Base-by-base conservation (phyloP, 2,113 vertebrate species). In the Pteronura brasiliensis region DNA sequence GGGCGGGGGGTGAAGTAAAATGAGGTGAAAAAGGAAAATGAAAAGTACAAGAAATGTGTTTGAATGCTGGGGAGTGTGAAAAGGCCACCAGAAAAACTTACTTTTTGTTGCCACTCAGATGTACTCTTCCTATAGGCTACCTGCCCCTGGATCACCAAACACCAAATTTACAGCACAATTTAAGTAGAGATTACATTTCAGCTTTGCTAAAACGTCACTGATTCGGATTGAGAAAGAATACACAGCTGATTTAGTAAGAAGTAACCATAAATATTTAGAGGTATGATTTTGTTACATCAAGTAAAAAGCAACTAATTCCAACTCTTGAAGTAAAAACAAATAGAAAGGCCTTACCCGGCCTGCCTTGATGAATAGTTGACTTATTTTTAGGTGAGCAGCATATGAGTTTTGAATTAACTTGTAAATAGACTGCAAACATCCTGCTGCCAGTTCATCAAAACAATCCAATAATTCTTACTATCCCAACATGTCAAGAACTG, bases 201-300 rank as follows among this genome's bases (percentile, higher is more conserved):
- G 63, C 31, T 86, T 36, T 93, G 29, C 89, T 44, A 94, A 87
- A 88, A 76, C 36, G 21, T 74, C 44, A 92, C 65, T 80, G 39
- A 82, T 93, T 91, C 65, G 42, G 34, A 81, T 4, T 86, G n/a
- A 72, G 4, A 83, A 97, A 72, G 65, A 94, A 86, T 67, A 82
- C 5, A 93, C 65, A 29, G 86, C 20, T 93, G 47, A 94, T 90
- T 92, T 65, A 87, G 81, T 79, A 95, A 67, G 76, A 92, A 95
- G 13, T 65, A 96, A 55, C 57, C 90, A 93, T 52, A 88, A 92
- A 91, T 90, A 97, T 59, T 94, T 63, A 92, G 95, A 98, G 95
- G 95, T 98, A 97, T 80, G 85, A 9, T 93, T 95, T 84, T 74
- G 63, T 93, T 84, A 82, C 25, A 93, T 93, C 88, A 96, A 92